These are phyloP conservation scores for Eueides isabella DNA, from an alignment of 1,140 invertebrate genomes.

Conservation along the genomic window DNA sequence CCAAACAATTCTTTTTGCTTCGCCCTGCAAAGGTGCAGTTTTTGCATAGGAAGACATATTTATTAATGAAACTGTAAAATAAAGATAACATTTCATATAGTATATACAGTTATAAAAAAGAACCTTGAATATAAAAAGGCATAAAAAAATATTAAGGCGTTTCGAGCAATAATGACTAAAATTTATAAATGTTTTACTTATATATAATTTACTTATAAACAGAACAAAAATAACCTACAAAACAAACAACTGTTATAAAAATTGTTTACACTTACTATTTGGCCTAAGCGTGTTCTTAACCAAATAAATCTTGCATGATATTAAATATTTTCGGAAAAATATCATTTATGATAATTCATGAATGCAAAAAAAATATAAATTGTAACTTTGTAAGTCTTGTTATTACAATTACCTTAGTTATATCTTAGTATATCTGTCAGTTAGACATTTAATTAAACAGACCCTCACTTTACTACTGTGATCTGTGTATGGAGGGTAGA, in stretches of 20 bases:
- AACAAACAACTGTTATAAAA: not conserved
- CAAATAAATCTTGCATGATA: not conserved
- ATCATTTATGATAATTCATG: conserved; percentile 17
- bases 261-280: conserved; percentile 11
- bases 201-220: too few species aligned
- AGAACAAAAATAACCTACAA: conserved; percentile 18
- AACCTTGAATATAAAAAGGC: not conserved
- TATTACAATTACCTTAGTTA: too few species aligned
- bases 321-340: conserved; percentile 20
- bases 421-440: too few species aligned
- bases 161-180: not conserved
- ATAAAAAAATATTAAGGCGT: not conserved
- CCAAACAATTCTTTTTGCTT: conserved; percentile 80
- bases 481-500: too few species aligned
- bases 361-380: not conserved
- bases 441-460: too few species aligned
- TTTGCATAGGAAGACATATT: conserved; percentile 32
- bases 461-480: too few species aligned
- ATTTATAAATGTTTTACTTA: not conserved
- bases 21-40: conserved; percentile 37
- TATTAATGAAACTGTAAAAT: conserved; percentile 28
- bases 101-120: not conserved
- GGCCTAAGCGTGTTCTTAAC: not conserved
- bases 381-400: too few species aligned
- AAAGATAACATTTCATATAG: not conserved